Conservation (phyloP, 2,888 invertebrate species). For the Rhagium mordax region DNA sequence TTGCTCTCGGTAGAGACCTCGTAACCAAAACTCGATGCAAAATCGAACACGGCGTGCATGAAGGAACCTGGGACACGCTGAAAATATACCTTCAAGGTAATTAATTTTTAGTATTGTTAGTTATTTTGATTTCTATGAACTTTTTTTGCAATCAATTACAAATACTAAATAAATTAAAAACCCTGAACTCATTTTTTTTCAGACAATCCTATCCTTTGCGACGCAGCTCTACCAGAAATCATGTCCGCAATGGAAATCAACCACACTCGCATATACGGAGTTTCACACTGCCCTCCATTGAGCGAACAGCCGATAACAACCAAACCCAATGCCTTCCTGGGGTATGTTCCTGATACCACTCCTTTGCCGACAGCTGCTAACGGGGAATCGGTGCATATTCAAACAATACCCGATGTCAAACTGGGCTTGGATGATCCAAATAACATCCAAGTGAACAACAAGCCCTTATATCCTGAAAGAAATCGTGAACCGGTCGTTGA, state of each 20-base stretch:
- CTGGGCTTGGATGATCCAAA: conserved; percentile 5
- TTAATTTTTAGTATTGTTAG: background rate
- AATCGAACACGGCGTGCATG: conserved; percentile 84
- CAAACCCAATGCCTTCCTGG: conserved; percentile 65
- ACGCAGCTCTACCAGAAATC: conserved; percentile 80
- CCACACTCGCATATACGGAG: conserved; percentile 82
- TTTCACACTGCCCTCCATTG: conserved; percentile 70
- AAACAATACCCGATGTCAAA: background rate
- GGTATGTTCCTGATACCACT: conserved; percentile 60
- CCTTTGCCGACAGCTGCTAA: conserved; percentile 21
- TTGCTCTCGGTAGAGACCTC: conserved; percentile 80
- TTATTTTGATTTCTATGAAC: too few relatives aligned
- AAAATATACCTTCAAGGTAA: conserved; percentile 88
- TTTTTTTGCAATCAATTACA: too few relatives aligned
- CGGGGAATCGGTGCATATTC: background rate
- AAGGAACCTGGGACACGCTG: conserved; percentile 73
- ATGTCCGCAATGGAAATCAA: conserved; percentile 80
- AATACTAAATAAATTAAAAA: too few relatives aligned
- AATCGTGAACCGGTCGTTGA: conserved; percentile 28
- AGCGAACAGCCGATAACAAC: conserved; percentile 66
- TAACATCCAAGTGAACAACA: conserved; percentile 3
- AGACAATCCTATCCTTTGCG: conserved; percentile 89
- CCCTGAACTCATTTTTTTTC: conserved; percentile 60
- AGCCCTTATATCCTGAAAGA: conserved; percentile 3
- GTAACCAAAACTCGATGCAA: conserved; percentile 87